Evolutionary conservation across 1,140 invertebrate genomes (phyloP).

Genomic region (Lethrus apterus): DNA sequence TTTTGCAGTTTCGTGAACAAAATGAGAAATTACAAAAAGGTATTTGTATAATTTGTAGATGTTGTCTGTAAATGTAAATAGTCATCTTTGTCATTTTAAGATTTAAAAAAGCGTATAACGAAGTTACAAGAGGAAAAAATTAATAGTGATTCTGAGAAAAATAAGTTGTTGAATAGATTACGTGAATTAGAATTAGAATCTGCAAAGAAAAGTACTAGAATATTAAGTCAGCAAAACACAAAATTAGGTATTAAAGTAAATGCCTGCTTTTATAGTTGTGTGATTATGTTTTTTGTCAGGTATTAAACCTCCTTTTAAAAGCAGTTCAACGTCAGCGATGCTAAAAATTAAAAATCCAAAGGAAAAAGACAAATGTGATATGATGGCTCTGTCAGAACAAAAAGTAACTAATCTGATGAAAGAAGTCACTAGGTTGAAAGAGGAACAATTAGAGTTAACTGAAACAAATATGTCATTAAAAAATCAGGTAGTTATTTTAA

Average conservation of each 20-base stretch:
- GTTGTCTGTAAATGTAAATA: background rate
- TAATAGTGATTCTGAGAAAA: constrained; percentile 24
- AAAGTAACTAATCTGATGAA: constrained; percentile 44
- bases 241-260: constrained; percentile 4
- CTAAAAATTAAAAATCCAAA: constrained; percentile 27
- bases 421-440: constrained; percentile 46
- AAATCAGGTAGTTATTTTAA: constrained; percentile 40
- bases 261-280: background rate
- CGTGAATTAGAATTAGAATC: constrained; percentile 21
- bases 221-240: constrained; percentile 8
- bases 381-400: constrained; percentile 43
- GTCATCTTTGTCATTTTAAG: constrained; percentile 37
- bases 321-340: constrained; percentile 29
- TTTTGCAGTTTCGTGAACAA: constrained; percentile 59
- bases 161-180: constrained; percentile 24
- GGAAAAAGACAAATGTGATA: constrained; percentile 37
- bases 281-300: background rate
- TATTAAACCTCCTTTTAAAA: constrained; percentile 9
- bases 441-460: constrained; percentile 40
- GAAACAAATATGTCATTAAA: constrained; percentile 41
- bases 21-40: constrained; percentile 49
- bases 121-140: constrained; percentile 52
- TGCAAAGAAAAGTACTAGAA: constrained; percentile 10
- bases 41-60: constrained; percentile 23
- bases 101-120: constrained; percentile 51